phyloP scores from a whole-genome alignment of 1,140 invertebrate genomes.

The Sarcophaga peregrina region DNA sequence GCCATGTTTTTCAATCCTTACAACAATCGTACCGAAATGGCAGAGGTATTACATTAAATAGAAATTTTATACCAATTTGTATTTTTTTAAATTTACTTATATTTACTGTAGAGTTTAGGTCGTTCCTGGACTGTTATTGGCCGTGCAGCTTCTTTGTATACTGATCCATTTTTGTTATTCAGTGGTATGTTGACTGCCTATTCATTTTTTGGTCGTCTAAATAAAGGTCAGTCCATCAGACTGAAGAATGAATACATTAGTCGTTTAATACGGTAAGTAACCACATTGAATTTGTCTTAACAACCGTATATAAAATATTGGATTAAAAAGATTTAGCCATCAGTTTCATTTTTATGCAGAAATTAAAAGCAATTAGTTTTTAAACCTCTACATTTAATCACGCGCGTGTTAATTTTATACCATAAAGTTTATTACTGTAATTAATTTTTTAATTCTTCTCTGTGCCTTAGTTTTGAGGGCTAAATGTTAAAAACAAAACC shows the following conservation, averaged over 20 bases:
- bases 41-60: slow-evolving; percentile 66
- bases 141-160: slow-evolving; percentile 74
- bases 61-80: slow-evolving; percentile 23
- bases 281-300: background rate
- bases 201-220: slow-evolving; percentile 71
- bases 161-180: slow-evolving; percentile 76
- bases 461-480: background rate
- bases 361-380: background rate
- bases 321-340: background rate
- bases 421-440: background rate
- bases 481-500: background rate
- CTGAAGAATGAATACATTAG: slow-evolving; percentile 73
- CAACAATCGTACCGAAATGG: slow-evolving; percentile 73
- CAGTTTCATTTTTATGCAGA: background rate
- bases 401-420: background rate
- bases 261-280: slow-evolving; percentile 70
- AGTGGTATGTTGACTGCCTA: slow-evolving; percentile 74
- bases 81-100: slow-evolving; percentile 30
- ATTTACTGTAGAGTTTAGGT: slow-evolving; percentile 67
- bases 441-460: background rate
- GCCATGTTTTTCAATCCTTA: slow-evolving; percentile 75
- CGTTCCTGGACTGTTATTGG: slow-evolving; percentile 74
- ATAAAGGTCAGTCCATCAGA: slow-evolving; percentile 69
- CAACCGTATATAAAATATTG: background rate
- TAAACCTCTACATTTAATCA: background rate